Evolutionary conservation across 2,113 vertebrate species (phyloP), one percentile per base, ranked within the genome.

Genomic region (Oncorhynchus tshawytscha): DNA sequence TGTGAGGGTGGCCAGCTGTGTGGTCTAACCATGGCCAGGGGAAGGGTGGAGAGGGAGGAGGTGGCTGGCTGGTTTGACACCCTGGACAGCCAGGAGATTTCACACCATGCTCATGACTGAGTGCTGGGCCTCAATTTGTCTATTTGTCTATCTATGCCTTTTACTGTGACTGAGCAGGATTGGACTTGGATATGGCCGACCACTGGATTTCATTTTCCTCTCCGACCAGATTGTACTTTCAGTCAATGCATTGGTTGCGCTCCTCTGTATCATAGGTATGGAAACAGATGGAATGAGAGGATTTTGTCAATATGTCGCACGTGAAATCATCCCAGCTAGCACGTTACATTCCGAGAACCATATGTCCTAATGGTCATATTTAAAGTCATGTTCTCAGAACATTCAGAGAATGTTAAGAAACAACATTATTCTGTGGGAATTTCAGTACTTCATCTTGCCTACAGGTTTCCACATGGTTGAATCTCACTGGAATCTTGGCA

Each of bases 191-290:
- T 77, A 64, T 20, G 9, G 75, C 81, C 78, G 72, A 80, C 79
- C 78, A 84, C 88, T 77, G 87, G 87, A 91, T 90, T 89, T 84
- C 82, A 90, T 90, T 91, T 89, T 89, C 81, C 87, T 88, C 89
- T 90, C 88, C 85, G 74, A 57, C 59, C 72, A 85, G 73, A 88
- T 69, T 87, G 81, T 76, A 85, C 65, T 78, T 82, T 79, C 39
- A 62, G 7, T 22, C 70, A 76, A 62, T 79, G 69, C 79, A 76
- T 85, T 87, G 86, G 75, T 85, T 88, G 80, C 81, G 77, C 79
- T 67, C 24, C 9, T 27, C 24, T 27, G 3, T 13, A 54, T 54
- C 13, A 62, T 62, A 62, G n/a, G 20, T 15, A 68, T 20, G 72
- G 22, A 80, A 73, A 76, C 75, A 78, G 84, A 85, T 78, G 78